Evolutionary conservation across 1,140 invertebrate species (phyloP).

Genomic region (Drosophila mauritiana): DNA sequence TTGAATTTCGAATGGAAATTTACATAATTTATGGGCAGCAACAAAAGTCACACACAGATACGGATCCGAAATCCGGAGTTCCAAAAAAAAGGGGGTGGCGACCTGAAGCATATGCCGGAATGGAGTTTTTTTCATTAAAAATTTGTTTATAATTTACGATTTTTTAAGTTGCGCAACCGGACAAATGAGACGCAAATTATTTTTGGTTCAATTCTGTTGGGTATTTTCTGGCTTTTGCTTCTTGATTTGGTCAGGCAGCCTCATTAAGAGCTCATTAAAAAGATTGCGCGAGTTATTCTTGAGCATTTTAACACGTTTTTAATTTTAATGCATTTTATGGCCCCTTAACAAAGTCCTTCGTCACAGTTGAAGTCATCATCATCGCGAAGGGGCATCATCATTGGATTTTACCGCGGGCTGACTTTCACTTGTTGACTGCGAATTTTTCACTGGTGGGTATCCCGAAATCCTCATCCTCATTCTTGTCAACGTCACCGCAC

Average conservation of each 20-base stretch:
- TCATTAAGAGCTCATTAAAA: constrained; percentile 79
- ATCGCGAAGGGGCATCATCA: constrained; percentile 12
- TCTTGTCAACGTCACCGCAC: constrained; percentile 62
- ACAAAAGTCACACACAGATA: constrained; percentile 74
- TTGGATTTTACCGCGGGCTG: constrained; percentile 40
- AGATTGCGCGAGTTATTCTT: constrained; percentile 56
- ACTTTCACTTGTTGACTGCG: constrained; percentile 77
- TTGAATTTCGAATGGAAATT: constrained; percentile 63
- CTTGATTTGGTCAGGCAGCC: constrained; percentile 43
- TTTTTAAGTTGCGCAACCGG: constrained; percentile 44
- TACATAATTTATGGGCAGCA: constrained; percentile 78
- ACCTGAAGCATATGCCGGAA: constrained; percentile 58
- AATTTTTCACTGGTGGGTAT: constrained; percentile 14
- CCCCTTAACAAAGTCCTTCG: constrained; percentile 51
- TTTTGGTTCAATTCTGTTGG: constrained; percentile 24
- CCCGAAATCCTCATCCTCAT: constrained; percentile 7
- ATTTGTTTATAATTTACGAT: constrained; percentile 76
- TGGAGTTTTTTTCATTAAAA: constrained; percentile 67
- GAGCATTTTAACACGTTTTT: constrained; percentile 83
- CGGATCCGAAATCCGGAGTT: constrained; percentile 17
- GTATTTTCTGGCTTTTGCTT: constrained; percentile 16
- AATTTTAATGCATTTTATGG: constrained; percentile 84
- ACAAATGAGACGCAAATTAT: constrained; percentile 69
- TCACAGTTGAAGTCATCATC: constrained; percentile 13
- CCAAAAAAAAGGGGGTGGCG: constrained; percentile 9